Evolutionary conservation across 2,113 vertebrate species (phyloP), one percentile per base, ranked within the genome.

Genomic region (Neopipo cinnamomea): DNA sequence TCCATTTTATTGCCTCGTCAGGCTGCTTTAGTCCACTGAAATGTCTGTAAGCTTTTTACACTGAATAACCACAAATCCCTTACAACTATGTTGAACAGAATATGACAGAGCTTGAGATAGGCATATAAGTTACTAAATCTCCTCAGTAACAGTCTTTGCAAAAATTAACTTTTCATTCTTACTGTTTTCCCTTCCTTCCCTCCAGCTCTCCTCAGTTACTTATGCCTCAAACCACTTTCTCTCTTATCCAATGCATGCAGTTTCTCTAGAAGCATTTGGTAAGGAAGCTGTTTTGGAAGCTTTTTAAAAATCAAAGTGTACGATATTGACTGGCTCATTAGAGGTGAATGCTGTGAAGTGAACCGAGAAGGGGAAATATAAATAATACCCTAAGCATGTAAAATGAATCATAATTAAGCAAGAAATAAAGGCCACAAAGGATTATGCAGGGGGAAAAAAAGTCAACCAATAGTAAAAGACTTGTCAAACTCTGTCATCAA

Each of bases 261-360:
- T 94, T 96, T 88, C 79, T 93, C 91, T 70, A 63, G 75, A 73
- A 70, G 11, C 12, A 62, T 74, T 93, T 91, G 33, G 12, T 80
- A 63, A 85, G 59, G 37, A 92, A 90, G 44, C 58, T 82, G 63
- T 88, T 93, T 85, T 68, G 46, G 66, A 92, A 91, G 79, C 12
- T 53, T 63, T 85, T 83, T 83, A 50, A 83, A 91, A 96, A 93
- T 83, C 91, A 67, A 83, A 88, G 68, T 30, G 12, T 61, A 23
- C 47, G 46, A 1, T 93, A 66, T 80, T 93, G 95, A 80, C 85
- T 77, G 72, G 46, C 33, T 94, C 88, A 77, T 95, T 95, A 88
- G 83, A 80, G 20, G 50, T 80, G 82, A 96, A 96, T 90, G 55
- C 67, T 83, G 88, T 93, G 88, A 92, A 96, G 93, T 88, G 71